Evolutionary conservation across 2,888 invertebrate genomes (phyloP).

Genomic region (Graphium colonna): DNA sequence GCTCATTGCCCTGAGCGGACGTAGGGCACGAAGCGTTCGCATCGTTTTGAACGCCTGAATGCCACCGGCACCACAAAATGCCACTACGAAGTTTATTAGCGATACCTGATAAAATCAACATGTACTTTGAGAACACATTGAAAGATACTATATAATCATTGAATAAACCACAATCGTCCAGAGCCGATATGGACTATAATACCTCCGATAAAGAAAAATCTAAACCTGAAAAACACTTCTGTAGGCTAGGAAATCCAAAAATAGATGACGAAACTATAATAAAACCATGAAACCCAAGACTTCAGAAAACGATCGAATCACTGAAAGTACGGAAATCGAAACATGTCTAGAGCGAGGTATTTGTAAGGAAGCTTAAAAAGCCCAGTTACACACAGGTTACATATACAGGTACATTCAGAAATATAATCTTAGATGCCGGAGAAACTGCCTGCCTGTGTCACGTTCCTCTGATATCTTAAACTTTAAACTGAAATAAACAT

Average conservation of each 20-base stretch:
- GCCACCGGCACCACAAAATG: conserved; percentile 96
- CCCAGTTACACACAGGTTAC: conserved; percentile 18
- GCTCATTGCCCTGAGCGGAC: conserved; percentile 99
- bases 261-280: conserved; percentile 17
- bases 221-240: conserved; percentile 3
- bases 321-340: background rate
- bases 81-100: conserved; percentile 97
- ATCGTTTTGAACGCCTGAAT: conserved; percentile 99
- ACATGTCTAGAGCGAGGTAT: conserved; percentile 1
- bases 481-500: conserved; percentile 31
- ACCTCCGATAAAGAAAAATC: background rate
- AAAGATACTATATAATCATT: conserved; percentile 17
- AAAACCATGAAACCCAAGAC: conserved; percentile 2
- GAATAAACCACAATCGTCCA: conserved; percentile 6
- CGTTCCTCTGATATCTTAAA: conserved; percentile 35
- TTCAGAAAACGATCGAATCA: conserved; percentile 13
- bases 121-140: conserved; percentile 51
- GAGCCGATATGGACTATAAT: background rate
- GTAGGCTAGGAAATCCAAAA: conserved; percentile 5
- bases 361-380: conserved; percentile 17
- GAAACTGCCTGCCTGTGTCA: background rate
- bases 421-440: conserved; percentile 12
- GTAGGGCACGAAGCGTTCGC: conserved; percentile 98
- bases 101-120: conserved; percentile 89
- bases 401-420: conserved; percentile 18